phyloP scores from a whole-genome alignment of 2,888 invertebrate species.

The Ormyrus labotus region DNA sequence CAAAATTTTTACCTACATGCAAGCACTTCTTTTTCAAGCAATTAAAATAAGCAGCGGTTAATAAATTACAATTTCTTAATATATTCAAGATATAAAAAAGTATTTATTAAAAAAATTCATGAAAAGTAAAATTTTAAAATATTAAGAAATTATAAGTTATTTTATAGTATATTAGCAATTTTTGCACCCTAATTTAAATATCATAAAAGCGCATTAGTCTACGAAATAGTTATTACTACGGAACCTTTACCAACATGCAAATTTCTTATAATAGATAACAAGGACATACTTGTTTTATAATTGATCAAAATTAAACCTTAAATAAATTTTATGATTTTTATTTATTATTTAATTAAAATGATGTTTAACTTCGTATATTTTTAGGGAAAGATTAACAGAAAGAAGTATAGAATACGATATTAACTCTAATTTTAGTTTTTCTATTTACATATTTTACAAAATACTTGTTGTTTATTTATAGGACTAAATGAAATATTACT shows the following conservation, averaged over 20 bases:
- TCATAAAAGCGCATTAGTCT: slow-evolving; percentile 31
- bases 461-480: slow-evolving; percentile 4
- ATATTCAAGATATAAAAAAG: neutral
- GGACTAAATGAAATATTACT: neutral
- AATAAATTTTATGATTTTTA: neutral
- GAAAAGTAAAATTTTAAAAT: neutral
- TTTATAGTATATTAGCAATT: slow-evolving; percentile 6
- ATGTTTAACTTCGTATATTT: neutral
- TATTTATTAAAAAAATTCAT: neutral
- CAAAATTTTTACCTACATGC: slow-evolving; percentile 63
- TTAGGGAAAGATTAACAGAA: too few relatives aligned
- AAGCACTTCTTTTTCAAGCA: slow-evolving; percentile 22
- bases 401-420: neutral
- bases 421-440: neutral
- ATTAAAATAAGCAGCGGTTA: slow-evolving; percentile 24
- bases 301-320: neutral
- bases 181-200: slow-evolving; percentile 6
- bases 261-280: slow-evolving; percentile 14
- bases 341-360: neutral
- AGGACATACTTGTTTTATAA: slow-evolving; percentile 4
- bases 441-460: slow-evolving; percentile 30
- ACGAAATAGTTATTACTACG: slow-evolving; percentile 27
- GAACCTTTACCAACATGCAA: slow-evolving; percentile 33
- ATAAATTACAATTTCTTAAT: slow-evolving; percentile 29
- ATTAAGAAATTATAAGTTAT: slow-evolving; percentile 15